Evolutionary conservation across 2,113 vertebrate species (phyloP), one percentile per base, ranked within the genome.

Genomic region (Dascyllus trimaculatus): DNA sequence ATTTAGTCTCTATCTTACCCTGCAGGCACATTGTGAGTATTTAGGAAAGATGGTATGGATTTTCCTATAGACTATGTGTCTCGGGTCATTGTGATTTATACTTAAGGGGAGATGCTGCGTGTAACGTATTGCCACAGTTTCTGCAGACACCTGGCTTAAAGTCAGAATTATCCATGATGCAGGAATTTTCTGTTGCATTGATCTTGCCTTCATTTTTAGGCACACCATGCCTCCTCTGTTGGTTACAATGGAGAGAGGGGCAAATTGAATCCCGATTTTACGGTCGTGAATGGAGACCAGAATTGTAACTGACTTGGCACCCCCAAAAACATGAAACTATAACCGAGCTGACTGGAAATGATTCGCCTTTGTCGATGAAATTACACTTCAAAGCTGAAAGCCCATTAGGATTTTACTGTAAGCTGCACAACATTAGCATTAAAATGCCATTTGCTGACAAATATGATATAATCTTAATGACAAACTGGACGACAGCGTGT

Each of bases 391-490:
- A 69, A 89, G 76, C 78, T 59, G 63, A 81, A 77, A 78, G 63
- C 57, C 71, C 76, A 77, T 86, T 67, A 84, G 52, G 60, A 77
- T 81, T 85, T 76, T 63, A 82, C 65, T 66, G 71, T 83, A 76
- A 86, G 64, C 82, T 85, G 85, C 52, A 81, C 82, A 84, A 86
- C 78, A 91, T 82, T 67, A 70, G 78, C 86, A 81, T 90, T 88
- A 85, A 85, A 89, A 78, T 81, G 61, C 65, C 71, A 87, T 86
- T 88, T 89, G 75, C 19, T 14, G 75, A 74, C 81, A 88, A 88
- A 90, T 77, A 79, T 70, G 78, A 89, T 86, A 85, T 72, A 58
- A 88, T 88, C 68, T 81, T 86, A 70, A 85, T 80, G 82, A 84
- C 77, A 78, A 85, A 85, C 65, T 78, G 82, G 69, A 86, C 84